phyloP scores from a whole-genome alignment of 1,140 invertebrate genomes.

The Hydropsyche tenuis region DNA sequence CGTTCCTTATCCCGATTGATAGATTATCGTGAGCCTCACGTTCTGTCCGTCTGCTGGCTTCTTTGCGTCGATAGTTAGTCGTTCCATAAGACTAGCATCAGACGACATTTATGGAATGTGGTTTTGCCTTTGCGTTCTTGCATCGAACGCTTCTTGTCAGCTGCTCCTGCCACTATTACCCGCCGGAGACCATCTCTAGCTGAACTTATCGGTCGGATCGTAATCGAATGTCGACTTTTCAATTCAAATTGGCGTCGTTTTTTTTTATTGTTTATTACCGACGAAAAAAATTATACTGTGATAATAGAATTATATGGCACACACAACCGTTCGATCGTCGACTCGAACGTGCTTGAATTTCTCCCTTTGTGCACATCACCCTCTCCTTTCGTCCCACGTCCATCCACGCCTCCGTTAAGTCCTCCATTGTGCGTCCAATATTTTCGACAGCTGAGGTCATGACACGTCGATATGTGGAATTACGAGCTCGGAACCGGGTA shows the following conservation, averaged over 20 bases:
- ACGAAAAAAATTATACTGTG: too few relatives aligned
- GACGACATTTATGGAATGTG: conserved; percentile 34
- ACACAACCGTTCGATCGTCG: too few relatives aligned
- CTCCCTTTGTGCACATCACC: too few relatives aligned
- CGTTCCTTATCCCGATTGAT: background rate
- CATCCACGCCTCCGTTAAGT: background rate
- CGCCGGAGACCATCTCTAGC: too few relatives aligned
- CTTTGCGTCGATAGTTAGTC: conserved; percentile 14
- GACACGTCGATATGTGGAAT: background rate
- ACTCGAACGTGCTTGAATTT: too few relatives aligned
- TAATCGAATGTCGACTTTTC: background rate
- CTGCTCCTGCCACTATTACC: background rate
- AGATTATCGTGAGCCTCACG: background rate
- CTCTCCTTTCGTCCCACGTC: background rate
- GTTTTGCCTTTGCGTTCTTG: conserved; percentile 17
- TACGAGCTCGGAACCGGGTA: too few relatives aligned
- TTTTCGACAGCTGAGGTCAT: background rate
- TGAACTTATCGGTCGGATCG: too few relatives aligned
- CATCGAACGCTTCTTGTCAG: background rate
- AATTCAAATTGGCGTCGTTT: too few relatives aligned
- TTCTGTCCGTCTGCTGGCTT: background rate
- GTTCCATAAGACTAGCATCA: conserved; percentile 21
- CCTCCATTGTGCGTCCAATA: background rate
- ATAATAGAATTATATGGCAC: too few relatives aligned
- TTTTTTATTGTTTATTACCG: too few relatives aligned